Evolutionary conservation across 1,140 invertebrate species (phyloP).

Genomic region (Anadara kagoshimensis): DNA sequence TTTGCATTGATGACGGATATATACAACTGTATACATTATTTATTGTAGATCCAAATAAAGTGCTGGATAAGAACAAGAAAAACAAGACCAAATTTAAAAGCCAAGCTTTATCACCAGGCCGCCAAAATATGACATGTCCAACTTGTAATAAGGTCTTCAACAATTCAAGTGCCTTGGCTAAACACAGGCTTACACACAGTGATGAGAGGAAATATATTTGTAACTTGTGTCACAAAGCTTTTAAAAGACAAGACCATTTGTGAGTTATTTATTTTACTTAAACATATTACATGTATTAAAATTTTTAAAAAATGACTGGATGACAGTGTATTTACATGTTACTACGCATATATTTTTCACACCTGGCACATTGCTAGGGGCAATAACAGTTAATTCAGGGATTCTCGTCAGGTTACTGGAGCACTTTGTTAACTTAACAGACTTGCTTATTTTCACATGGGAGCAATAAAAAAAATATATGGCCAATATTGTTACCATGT

Average conservation of each 20-base stretch:
- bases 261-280: constrained; percentile 81
- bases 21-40: background rate
- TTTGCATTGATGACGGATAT: no score
- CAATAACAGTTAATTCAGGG: no score
- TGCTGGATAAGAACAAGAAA: constrained; percentile 6
- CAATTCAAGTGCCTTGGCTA: constrained; percentile 96
- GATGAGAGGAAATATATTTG: constrained; percentile 98
- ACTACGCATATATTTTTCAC: no score
- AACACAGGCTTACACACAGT: constrained; percentile 98
- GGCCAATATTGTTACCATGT: no score
- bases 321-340: no score
- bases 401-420: no score
- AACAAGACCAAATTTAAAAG: constrained; percentile 40
- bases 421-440: no score
- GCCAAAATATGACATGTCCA: constrained; percentile 70
- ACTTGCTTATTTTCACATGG: no score
- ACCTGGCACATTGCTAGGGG: no score
- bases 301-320: background rate
- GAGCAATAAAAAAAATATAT: no score
- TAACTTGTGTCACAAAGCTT: constrained; percentile 95
- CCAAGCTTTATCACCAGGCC: constrained; percentile 52
- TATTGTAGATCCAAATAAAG: constrained; percentile 1
- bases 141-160: constrained; percentile 97
- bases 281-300: background rate
- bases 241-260: constrained; percentile 99